Evolutionary conservation across 2,797 vertebrate species (phyloP).

Genomic region (Anguilla pacifica): DNA sequence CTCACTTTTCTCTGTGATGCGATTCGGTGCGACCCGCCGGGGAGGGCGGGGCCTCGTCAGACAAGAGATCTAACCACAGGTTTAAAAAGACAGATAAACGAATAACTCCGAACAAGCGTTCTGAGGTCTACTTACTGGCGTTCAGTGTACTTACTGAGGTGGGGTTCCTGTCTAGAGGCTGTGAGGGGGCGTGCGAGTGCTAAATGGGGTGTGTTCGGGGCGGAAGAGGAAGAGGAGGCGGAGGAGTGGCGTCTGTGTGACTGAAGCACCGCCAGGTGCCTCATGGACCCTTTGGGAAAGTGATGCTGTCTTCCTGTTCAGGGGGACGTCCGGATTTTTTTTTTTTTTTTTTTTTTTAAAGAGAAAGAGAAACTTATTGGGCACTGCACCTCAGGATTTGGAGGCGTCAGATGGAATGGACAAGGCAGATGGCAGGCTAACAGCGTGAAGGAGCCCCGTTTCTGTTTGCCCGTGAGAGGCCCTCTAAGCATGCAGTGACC

Average conservation of each 20-base stretch:
- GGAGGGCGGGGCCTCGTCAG: not conserved
- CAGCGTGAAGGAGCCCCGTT: conserved; percentile 43
- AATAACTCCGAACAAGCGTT: not conserved
- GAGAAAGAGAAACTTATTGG: conserved; percentile 57
- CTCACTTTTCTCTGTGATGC: conserved; percentile 20
- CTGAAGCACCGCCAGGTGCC: conserved; percentile 81
- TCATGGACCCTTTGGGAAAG: conserved; percentile 78
- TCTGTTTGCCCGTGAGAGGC: not conserved
- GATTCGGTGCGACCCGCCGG: conserved; percentile 38
- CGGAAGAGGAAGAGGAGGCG: conserved; percentile 56
- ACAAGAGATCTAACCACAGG: not conserved
- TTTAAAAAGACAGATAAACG: not conserved
- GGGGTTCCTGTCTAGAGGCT: conserved; percentile 70
- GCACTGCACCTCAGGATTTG: conserved; percentile 48
- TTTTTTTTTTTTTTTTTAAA: conserved; percentile 52
- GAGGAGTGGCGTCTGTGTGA: conserved; percentile 74
- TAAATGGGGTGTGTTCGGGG: conserved; percentile 68
- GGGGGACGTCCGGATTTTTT: conserved; percentile 56
- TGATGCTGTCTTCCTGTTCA: conserved; percentile 79
- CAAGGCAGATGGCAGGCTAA: conserved; percentile 36
- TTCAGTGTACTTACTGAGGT: conserved; percentile 76
- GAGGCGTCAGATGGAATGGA: conserved; percentile 53
- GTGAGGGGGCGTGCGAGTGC: conserved; percentile 72
- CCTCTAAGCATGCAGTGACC: conserved; percentile 54
- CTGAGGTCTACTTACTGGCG: conserved; percentile 69